These are phyloP conservation scores for Biston betularia DNA, from an alignment of 2,888 invertebrate genomes.

Conservation along the genomic window DNA sequence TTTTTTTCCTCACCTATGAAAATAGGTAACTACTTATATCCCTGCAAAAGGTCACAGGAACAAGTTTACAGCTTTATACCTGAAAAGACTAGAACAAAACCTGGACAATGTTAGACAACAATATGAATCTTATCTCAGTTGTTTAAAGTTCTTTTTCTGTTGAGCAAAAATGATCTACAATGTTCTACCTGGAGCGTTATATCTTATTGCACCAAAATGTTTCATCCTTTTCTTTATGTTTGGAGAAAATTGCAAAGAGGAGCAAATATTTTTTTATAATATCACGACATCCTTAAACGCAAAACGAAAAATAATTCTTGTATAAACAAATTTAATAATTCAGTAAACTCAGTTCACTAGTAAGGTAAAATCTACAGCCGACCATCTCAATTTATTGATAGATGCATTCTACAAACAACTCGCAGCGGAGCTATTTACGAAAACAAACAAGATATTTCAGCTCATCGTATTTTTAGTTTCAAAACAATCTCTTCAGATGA, in stretches of 20 bases:
- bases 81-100: constrained; percentile 11
- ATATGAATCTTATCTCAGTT: neutral
- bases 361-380: neutral
- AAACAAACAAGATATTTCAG: neutral
- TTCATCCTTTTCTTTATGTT: constrained; percentile 11
- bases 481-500: constrained; percentile 4
- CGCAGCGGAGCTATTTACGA: neutral
- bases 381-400: neutral
- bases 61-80: constrained; percentile 13
- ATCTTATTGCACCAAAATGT: constrained; percentile 23
- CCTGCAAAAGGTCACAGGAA: constrained; percentile 13
- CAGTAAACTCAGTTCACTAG: too few species aligned
- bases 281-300: neutral
- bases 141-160: neutral
- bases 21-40: neutral
- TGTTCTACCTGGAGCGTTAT: neutral
- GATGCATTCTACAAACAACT: neutral
- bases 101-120: neutral
- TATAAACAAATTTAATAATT: too few species aligned
- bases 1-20: neutral
- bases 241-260: constrained; percentile 1
- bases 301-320: neutral
- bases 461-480: constrained; percentile 2
- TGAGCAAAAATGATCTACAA: neutral
- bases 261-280: neutral